A percentile compares a stretch with the other conserved stretches of the same genome.
Conservation (phyloP, 1,140 invertebrate species). For the Ditylenchus dipsaci region DNA sequence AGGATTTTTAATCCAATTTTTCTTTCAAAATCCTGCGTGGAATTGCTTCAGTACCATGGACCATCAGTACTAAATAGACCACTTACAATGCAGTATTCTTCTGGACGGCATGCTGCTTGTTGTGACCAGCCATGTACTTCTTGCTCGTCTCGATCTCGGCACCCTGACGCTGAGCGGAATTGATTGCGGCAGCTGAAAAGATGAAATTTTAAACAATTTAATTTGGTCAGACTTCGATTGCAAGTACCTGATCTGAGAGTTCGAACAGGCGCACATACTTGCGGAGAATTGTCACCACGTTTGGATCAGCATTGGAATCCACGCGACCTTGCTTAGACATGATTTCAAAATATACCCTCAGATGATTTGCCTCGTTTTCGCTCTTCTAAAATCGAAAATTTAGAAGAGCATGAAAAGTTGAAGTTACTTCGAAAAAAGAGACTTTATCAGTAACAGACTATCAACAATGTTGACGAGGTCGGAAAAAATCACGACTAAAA, state of each 20-base stretch:
- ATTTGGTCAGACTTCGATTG: neutral
- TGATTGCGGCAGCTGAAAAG: conserved; percentile 63
- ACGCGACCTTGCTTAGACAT: conserved; percentile 59
- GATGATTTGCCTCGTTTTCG: too few species aligned
- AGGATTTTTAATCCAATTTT: conserved; percentile 77
- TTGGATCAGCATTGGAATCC: conserved; percentile 70
- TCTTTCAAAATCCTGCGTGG: too few species aligned
- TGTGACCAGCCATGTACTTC: conserved; percentile 72
- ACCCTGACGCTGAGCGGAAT: conserved; percentile 78
- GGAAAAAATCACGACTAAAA: too few species aligned
- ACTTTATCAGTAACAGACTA: too few species aligned
- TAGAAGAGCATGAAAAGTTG: too few species aligned
- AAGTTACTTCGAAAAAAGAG: too few species aligned
- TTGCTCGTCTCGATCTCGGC: conserved; percentile 82
- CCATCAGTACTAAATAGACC: too few species aligned
- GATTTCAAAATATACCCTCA: conserved; percentile 13
- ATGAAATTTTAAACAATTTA: conserved; percentile 6
- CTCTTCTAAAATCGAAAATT: too few species aligned
- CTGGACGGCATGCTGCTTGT: too few species aligned
- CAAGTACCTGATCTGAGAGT: conserved; percentile 71
- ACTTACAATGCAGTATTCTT: too few species aligned
- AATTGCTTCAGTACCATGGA: too few species aligned
- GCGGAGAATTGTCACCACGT: conserved; percentile 80
- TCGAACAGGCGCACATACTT: conserved; percentile 78
- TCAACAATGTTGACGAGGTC: too few species aligned